A percentile compares a stretch with the other conserved stretches of the same genome.
Conservation (phyloP, 2,888 invertebrate species). For the Pocota personata region DNA sequence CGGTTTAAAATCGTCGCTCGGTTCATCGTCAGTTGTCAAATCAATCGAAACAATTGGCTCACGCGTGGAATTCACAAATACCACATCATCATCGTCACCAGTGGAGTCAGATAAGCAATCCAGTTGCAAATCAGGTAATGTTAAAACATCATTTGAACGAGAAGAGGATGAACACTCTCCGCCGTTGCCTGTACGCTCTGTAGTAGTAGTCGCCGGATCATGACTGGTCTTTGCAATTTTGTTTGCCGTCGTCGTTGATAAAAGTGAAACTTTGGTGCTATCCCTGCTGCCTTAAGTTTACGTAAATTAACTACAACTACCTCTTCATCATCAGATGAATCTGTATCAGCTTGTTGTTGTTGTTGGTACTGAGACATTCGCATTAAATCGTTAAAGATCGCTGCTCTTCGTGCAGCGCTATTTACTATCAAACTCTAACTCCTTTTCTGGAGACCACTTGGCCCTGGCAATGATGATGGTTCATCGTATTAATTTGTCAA, state of each 20-base stretch:
- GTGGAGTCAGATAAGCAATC: conserved; percentile 89
- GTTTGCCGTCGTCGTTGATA: conserved; percentile 64
- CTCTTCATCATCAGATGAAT: conserved; percentile 63
- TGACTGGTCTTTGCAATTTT: conserved; percentile 46
- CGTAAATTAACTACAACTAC: conserved; percentile 59
- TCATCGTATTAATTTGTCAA: conserved; percentile 41
- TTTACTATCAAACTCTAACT: conserved; percentile 11
- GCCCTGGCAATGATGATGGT: conserved; percentile 56
- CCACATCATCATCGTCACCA: conserved; percentile 86
- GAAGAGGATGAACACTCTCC: conserved; percentile 47
- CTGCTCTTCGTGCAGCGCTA: conserved; percentile 1
- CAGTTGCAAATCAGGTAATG: conserved; percentile 88
- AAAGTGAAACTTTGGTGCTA: conserved; percentile 24
- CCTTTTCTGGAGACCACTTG: conserved; percentile 63
- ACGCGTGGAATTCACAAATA: conserved; percentile 82
- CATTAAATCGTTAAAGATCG: conserved; percentile 31
- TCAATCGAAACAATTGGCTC: conserved; percentile 84
- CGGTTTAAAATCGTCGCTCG: conserved; percentile 43
- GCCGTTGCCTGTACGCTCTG: conserved; percentile 1
- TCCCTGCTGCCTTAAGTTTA: conserved; percentile 13
- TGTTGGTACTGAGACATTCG: not conserved
- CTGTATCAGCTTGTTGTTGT: conserved; percentile 15
- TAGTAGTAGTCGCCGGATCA: not conserved
- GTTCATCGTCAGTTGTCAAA: conserved; percentile 85
- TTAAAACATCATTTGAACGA: conserved; percentile 77